Conservation (phyloP, 1,140 invertebrate species). For the Heliothis virescens region DNA sequence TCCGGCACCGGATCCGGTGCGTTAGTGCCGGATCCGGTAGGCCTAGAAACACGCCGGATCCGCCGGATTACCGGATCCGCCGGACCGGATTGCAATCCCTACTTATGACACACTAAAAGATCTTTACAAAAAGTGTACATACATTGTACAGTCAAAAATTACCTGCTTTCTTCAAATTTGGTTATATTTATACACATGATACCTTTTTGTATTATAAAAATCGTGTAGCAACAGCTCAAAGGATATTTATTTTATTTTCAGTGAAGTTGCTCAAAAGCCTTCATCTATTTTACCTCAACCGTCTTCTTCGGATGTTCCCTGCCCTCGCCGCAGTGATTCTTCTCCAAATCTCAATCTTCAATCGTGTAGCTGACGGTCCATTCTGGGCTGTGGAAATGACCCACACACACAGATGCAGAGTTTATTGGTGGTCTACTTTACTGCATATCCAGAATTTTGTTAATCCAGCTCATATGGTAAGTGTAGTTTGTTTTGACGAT, state of each 20-base stretch:
- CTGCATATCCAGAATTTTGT: conserved; percentile 66
- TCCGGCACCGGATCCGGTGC: too few relatives aligned
- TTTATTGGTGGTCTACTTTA: conserved; percentile 67
- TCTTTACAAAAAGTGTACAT: too few relatives aligned
- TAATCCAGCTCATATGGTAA: conserved; percentile 54
- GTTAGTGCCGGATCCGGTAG: too few relatives aligned
- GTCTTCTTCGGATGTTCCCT: conserved; percentile 87
- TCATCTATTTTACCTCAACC: conserved; percentile 82
- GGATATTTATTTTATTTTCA: conserved; percentile 37
- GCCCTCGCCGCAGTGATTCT: conserved; percentile 86
- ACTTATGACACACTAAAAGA: too few relatives aligned
- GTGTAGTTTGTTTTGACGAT: neutral
- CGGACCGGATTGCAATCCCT: too few relatives aligned
- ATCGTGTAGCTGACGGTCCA: conserved; percentile 87
- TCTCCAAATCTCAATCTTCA: conserved; percentile 85
- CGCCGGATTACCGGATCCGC: too few relatives aligned
- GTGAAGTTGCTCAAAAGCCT: conserved; percentile 60
- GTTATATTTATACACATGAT: too few relatives aligned
- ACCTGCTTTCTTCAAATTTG: too few relatives aligned
- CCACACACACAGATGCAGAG: conserved; percentile 55
- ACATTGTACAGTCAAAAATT: too few relatives aligned
- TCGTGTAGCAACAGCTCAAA: too few relatives aligned
- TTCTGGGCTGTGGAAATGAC: conserved; percentile 72
- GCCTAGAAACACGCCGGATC: too few relatives aligned
- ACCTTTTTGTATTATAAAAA: too few relatives aligned